These are phyloP conservation scores for Phthorimaea operculella DNA, from an alignment of 1,140 invertebrate genomes.

Conservation along the genomic window DNA sequence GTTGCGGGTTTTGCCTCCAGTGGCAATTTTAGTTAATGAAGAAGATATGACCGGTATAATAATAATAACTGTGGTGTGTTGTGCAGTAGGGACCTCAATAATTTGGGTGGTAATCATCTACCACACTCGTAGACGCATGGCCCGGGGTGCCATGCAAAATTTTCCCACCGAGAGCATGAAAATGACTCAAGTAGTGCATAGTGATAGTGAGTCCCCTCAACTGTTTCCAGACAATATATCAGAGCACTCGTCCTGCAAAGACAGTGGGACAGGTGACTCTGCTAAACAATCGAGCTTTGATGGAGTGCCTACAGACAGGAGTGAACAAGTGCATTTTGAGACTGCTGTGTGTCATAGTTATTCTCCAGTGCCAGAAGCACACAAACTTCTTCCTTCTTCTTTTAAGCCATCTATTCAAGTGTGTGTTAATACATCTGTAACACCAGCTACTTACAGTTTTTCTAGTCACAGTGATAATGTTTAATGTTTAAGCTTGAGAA, in stretches of 20 bases:
- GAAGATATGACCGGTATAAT: conserved; percentile 85
- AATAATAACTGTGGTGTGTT: conserved; percentile 89
- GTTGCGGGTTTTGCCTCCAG: conserved; percentile 69
- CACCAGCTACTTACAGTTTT: conserved; percentile 65
- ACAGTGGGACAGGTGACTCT: conserved; percentile 76
- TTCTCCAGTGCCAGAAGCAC: conserved; percentile 60
- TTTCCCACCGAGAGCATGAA: conserved; percentile 60
- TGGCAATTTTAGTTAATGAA: conserved; percentile 68
- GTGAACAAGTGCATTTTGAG: conserved; percentile 62
- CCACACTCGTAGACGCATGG: conserved; percentile 78
- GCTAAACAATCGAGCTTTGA: conserved; percentile 72
- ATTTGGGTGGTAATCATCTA: conserved; percentile 95
- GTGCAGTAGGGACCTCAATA: conserved; percentile 88
- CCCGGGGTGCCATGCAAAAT: conserved; percentile 40
- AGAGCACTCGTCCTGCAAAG: conserved; percentile 72
- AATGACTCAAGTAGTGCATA: conserved; percentile 62
- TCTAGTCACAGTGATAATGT: conserved; percentile 65
- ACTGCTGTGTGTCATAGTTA: conserved; percentile 52
- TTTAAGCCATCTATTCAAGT: conserved; percentile 65
- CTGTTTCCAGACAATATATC: conserved; percentile 64
- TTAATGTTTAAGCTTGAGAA: conserved; percentile 45
- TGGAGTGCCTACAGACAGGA: conserved; percentile 54
- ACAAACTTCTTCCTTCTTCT: conserved; percentile 62
- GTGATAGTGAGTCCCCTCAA: conserved; percentile 60
- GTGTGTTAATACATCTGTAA: conserved; percentile 63